These are phyloP conservation scores for Fragum fragum DNA, from an alignment of 2,888 invertebrate species.

Conservation along the genomic window DNA sequence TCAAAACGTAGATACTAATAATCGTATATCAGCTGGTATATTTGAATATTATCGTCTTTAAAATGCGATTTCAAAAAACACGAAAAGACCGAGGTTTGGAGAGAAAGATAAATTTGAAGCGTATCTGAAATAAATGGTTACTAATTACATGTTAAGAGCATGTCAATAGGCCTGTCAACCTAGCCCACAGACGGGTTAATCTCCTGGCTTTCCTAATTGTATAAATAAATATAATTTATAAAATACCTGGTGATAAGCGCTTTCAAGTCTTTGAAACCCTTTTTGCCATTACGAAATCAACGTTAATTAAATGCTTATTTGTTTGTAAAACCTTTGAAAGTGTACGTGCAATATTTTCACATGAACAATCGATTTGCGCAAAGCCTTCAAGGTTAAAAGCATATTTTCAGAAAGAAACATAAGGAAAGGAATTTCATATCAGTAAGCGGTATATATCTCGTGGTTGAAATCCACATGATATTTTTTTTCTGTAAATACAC, in stretches of 20 bases:
- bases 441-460: too few relatives aligned
- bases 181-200: not conserved
- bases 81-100: not conserved
- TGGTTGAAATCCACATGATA: too few relatives aligned
- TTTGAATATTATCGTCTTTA: not conserved
- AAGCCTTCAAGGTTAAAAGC: too few relatives aligned
- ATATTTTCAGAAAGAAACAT: too few relatives aligned
- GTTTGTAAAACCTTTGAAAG: too few relatives aligned
- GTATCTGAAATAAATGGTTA: constrained; percentile 25
- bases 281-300: not conserved
- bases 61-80: constrained; percentile 14
- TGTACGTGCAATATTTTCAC: too few relatives aligned
- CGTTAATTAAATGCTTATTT: too few relatives aligned
- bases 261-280: not conserved
- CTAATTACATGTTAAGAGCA: constrained; percentile 29
- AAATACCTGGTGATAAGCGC: constrained; percentile 11
- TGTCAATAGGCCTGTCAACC: constrained; percentile 19
- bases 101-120: constrained; percentile 13
- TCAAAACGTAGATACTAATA: too few relatives aligned
- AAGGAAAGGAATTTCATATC: too few relatives aligned
- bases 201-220: constrained; percentile 14
- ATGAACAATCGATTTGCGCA: too few relatives aligned
- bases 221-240: constrained; percentile 28
- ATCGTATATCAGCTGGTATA: not conserved
- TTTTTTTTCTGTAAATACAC: too few relatives aligned